phyloP scores from a whole-genome alignment of 2,888 invertebrate genomes.

The Polyploca ridens region DNA sequence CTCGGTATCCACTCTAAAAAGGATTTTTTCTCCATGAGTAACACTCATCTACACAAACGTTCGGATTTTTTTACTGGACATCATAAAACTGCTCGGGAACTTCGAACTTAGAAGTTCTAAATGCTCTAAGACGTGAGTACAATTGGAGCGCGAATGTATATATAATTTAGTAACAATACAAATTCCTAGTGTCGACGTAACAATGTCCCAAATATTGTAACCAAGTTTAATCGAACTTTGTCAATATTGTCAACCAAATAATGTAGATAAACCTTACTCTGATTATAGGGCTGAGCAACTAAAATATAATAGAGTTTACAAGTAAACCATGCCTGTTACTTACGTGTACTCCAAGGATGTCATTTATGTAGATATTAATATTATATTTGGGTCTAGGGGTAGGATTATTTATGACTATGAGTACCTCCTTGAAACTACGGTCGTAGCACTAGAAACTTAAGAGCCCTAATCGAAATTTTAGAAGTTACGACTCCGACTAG shows the following conservation, averaged over 20 bases:
- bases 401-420: neutral
- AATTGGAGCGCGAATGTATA: too few species aligned
- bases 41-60: too few species aligned
- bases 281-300: neutral
- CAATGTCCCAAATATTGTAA: too few species aligned
- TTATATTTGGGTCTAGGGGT: neutral
- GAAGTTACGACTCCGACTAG: neutral
- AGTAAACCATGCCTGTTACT: neutral
- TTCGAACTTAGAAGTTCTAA: too few species aligned
- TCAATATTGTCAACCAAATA: neutral
- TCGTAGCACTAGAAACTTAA: neutral
- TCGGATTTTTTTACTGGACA: too few species aligned
- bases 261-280: neutral
- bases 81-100: too few species aligned
- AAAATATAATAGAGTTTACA: neutral
- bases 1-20: too few species aligned
- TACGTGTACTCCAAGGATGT: neutral
- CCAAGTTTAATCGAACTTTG: neutral
- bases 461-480: neutral
- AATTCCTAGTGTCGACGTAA: too few species aligned
- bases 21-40: too few species aligned
- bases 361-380: neutral
- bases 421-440: neutral
- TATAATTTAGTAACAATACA: too few species aligned
- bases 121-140: too few species aligned